Evolutionary conservation across 2,797 vertebrate species (phyloP).

Genomic region (Anguilla obscura): DNA sequence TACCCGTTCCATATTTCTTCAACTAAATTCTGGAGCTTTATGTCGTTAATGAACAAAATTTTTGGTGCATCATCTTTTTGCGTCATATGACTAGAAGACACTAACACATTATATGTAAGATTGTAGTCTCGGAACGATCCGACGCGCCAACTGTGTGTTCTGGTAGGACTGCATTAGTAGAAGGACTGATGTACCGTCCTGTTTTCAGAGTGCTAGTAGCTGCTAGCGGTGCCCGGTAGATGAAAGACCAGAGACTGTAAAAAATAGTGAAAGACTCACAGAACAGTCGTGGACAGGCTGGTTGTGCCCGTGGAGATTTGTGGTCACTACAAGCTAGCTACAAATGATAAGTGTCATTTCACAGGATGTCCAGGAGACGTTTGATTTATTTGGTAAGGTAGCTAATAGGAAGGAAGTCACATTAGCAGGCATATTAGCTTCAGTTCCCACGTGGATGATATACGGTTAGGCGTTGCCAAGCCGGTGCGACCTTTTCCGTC

Average conservation of each 20-base stretch:
- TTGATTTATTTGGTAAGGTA: neutral
- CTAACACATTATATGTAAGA: neutral
- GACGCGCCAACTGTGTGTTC: neutral
- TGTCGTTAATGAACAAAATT: neutral
- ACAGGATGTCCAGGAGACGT: neutral
- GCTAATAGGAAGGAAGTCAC: neutral
- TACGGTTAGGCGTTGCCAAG: neutral
- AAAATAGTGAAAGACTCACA: neutral
- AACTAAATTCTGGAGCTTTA: neutral
- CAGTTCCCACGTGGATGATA: neutral
- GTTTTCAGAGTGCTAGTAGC: neutral
- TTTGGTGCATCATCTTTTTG: neutral
- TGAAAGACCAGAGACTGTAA: too few species aligned
- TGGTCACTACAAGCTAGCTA: neutral
- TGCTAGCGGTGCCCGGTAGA: neutral
- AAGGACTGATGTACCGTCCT: neutral
- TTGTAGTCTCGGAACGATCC: neutral
- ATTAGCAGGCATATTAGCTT: neutral
- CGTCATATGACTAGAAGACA: neutral
- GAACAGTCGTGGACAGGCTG: neutral
- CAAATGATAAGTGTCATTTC: neutral
- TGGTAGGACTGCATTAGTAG: slow-evolving; percentile 4
- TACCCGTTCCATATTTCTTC: neutral
- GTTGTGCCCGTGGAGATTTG: neutral
- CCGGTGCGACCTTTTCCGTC: too few species aligned